A percentile compares a stretch with the other conserved stretches of the same genome.
Evolutionary conservation across 2,888 invertebrate species (phyloP).

Genomic region (Caradrina kadenii): DNA sequence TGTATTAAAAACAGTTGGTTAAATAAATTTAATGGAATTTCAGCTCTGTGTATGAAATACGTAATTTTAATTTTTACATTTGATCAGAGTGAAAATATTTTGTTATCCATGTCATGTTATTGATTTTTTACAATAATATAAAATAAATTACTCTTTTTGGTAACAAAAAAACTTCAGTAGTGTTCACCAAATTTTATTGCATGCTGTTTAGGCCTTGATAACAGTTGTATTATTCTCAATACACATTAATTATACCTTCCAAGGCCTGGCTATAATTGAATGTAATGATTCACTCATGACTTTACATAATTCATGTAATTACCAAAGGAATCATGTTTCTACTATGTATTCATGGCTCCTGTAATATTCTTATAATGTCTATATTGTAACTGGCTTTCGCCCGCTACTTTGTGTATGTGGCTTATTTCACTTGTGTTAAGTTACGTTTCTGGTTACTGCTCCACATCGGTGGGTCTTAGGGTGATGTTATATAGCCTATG

Average conservation of each 20-base stretch:
- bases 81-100: neutral
- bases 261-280: conserved; percentile 40
- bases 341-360: neutral
- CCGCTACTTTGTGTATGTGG: no score
- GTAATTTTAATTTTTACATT: neutral
- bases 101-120: no score
- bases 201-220: neutral
- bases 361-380: conserved; percentile 2
- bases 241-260: neutral
- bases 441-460: no score
- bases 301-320: conserved; percentile 23
- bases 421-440: no score
- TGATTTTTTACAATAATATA: no score
- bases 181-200: conserved; percentile 2
- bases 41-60: neutral
- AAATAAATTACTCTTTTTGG: no score
- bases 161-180: neutral
- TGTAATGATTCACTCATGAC: conserved; percentile 32
- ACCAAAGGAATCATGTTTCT: conserved; percentile 5
- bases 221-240: neutral
- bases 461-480: no score
- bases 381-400: no score
- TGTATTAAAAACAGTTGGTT: neutral
- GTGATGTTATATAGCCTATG: no score
- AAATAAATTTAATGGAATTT: neutral